Conservation (phyloP, 2,888 invertebrate genomes). For the Cosmia pyralina region DNA sequence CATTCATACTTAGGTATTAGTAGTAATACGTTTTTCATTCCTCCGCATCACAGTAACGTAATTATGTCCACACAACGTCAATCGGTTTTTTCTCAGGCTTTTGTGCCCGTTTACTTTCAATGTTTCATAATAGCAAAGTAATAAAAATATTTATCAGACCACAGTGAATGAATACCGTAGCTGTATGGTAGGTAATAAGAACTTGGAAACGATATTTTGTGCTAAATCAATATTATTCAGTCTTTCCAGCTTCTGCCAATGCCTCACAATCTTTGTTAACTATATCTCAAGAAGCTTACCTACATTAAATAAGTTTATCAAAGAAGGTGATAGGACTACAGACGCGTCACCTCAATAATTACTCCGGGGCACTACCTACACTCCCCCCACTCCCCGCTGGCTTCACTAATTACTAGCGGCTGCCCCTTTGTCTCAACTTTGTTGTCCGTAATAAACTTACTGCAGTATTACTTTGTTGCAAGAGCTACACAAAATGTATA, state of each 20-base stretch:
- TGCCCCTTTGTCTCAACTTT: conserved; percentile 48
- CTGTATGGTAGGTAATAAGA: too few relatives aligned
- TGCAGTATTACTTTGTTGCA: conserved; percentile 28
- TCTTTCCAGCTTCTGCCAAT: neutral
- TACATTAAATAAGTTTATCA: conserved; percentile 5
- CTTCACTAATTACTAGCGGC: conserved; percentile 41
- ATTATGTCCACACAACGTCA: too few relatives aligned
- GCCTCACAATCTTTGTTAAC: neutral
- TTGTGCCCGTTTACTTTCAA: too few relatives aligned
- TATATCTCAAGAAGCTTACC: too few relatives aligned
- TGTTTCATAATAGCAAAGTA: too few relatives aligned
- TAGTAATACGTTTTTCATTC: neutral
- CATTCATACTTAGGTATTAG: neutral
- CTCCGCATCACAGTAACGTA: neutral
- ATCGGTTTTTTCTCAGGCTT: neutral
- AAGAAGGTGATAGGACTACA: conserved; percentile 17
- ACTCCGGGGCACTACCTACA: conserved; percentile 10
- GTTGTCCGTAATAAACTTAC: conserved; percentile 27
- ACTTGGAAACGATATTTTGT: too few relatives aligned
- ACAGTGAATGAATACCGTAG: too few relatives aligned
- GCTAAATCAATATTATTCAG: too few relatives aligned
- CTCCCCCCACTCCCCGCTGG: conserved; percentile 1
- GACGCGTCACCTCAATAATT: conserved; percentile 33
- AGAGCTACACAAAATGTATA: conserved; percentile 5
- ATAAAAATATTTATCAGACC: too few relatives aligned